Evolutionary conservation across 1,140 invertebrate species (phyloP).

Genomic region (Anoplophora glabripennis): DNA sequence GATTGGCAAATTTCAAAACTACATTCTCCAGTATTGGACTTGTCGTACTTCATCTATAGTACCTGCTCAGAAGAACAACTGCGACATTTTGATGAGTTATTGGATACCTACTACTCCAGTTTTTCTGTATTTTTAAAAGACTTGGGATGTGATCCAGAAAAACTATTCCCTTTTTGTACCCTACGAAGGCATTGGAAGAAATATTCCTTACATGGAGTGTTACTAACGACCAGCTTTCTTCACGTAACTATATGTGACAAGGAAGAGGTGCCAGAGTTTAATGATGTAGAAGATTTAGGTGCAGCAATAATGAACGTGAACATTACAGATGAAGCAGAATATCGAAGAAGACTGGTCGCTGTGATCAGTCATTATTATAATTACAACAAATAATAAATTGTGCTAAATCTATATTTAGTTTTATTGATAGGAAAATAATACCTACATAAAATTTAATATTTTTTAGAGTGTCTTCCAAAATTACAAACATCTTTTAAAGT

Average conservation of each 20-base stretch:
- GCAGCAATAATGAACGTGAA: background rate
- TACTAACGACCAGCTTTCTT: conserved; percentile 44
- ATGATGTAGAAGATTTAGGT: background rate
- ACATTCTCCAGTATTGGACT: conserved; percentile 57
- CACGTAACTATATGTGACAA: conserved; percentile 13
- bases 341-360: background rate
- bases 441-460: too few relatives aligned
- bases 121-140: conserved; percentile 46
- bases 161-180: conserved; percentile 50
- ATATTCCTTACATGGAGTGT: conserved; percentile 44
- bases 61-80: conserved; percentile 53
- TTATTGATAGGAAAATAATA: too few relatives aligned
- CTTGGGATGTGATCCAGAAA: conserved; percentile 48
- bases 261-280: conserved; percentile 9
- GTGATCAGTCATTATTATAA: background rate
- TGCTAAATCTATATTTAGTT: too few relatives aligned
- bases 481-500: too few relatives aligned
- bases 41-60: conserved; percentile 57
- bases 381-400: background rate
- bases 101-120: conserved; percentile 55
- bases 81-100: conserved; percentile 47
- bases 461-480: too few relatives aligned
- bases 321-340: background rate
- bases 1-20: conserved; percentile 58
- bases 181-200: conserved; percentile 47